Evolutionary conservation across 1,140 invertebrate genomes (phyloP).

Genomic region (Drosophila lowei): DNA sequence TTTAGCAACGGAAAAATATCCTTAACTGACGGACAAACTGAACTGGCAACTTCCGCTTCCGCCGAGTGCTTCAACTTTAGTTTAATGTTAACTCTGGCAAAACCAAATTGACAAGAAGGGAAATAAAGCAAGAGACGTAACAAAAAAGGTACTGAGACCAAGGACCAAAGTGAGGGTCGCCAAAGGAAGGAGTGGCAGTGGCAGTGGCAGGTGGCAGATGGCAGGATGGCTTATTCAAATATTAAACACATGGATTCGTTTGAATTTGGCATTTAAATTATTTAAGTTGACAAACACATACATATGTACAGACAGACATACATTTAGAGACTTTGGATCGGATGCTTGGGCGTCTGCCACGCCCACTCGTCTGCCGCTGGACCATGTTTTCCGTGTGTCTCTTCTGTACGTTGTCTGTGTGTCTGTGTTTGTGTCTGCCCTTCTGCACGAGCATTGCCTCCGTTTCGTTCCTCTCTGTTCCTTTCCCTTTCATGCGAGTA

Average conservation of each 20-base stretch:
- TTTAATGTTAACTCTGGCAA: constrained; percentile 47
- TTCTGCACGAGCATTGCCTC: constrained; percentile 12
- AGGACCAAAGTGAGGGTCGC: constrained; percentile 12
- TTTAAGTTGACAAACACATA: constrained; percentile 72
- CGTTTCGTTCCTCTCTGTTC: constrained; percentile 17
- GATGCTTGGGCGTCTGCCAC: constrained; percentile 48
- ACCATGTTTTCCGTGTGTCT: constrained; percentile 47
- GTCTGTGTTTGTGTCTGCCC: constrained; percentile 17
- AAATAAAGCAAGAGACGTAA: constrained; percentile 30
- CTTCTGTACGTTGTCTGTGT: constrained; percentile 3
- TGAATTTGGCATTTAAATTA: constrained; percentile 78
- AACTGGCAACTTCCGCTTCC: constrained; percentile 61
- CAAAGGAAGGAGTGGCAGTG: not conserved
- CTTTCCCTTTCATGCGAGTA: constrained; percentile 50
- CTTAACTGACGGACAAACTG: constrained; percentile 38
- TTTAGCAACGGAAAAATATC: constrained; percentile 8
- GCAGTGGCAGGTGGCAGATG: not conserved
- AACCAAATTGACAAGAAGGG: constrained; percentile 51
- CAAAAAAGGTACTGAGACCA: constrained; percentile 24
- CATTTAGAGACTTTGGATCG: constrained; percentile 3
- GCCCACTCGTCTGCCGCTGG: constrained; percentile 48
- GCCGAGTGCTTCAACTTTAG: constrained; percentile 40
- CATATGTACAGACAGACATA: constrained; percentile 6
- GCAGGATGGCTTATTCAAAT: constrained; percentile 56
- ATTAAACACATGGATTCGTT: constrained; percentile 74